Evolutionary conservation across 2,113 vertebrate species (phyloP), one percentile per base, ranked within the genome.

Genomic region (Acanthochromis polyacanthus): DNA sequence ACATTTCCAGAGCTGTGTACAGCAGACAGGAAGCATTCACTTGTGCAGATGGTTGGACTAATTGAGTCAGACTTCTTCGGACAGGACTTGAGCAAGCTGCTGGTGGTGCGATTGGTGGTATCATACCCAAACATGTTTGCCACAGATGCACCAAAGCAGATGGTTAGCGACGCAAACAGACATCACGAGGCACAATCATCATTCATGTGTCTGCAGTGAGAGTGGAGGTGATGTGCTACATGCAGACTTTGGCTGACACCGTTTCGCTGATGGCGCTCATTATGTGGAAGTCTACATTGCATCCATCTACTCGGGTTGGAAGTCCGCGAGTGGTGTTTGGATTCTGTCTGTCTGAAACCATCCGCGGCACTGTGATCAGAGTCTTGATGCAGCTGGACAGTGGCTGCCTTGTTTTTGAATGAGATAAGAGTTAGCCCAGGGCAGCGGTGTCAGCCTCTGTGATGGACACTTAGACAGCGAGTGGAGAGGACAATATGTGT

Each of bases 41-140:
- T 48, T 59, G 28, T 89, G 66, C 89, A 92, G 88, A 89, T 89
- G 84, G 85, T 87, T 60, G n/a, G 63, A 64, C 61, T 90, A 83
- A 93, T 85, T 92, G 80, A 89, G 71, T 77, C 62, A 51, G 86
- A 67, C 60, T 73, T 60, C 80, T 89, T 76, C 38, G 63, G 61
- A 71, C 56, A 17, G 76, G 63, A 68, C 63, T 77, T 62, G 32
- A 77, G 70, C 51, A 30, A 65, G 60, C 67, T 79, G 85, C 72
- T 73, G 32, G 30, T 55, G 22, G 88, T 62, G 17, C 71, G 28
- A 63, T 73, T 80, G 61, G 76, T 85, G 75, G 71, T 52, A 81
- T 83, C 78, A 19, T 78, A 87, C 78, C 81, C 71, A 77, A 86
- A 91, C 81, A 79, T 45, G 55, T 46, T 58, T 74, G 73, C 59